Percentiles rank a stretch among this genome's conserved stretches.
These are phyloP conservation scores for Nettapus auritus DNA, from an alignment of 2,113 vertebrate genomes.

Conservation along the genomic window DNA sequence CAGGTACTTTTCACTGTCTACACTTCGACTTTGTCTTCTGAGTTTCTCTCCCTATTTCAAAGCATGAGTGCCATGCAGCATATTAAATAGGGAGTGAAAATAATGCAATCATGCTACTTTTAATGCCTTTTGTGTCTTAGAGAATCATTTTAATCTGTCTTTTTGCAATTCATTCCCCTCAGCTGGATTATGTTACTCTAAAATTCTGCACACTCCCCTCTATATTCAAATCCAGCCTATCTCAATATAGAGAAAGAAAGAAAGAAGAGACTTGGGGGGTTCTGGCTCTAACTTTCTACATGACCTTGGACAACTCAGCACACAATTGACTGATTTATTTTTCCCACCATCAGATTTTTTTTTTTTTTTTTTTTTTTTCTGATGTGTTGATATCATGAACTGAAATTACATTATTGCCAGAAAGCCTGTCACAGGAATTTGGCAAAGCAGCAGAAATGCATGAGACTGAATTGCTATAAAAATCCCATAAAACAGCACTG, in stretches of 20 bases:
- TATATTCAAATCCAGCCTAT: neutral
- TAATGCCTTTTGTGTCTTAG: neutral
- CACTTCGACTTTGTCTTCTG: neutral
- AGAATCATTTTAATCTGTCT: neutral
- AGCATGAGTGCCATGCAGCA: neutral
- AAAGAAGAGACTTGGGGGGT: neutral
- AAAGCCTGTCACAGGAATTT: neutral
- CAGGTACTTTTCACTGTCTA: neutral
- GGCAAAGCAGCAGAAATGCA: neutral
- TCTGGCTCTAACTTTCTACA: neutral
- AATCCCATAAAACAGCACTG: neutral
- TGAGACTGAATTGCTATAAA: neutral
- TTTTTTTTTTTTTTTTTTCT: slow-evolving; percentile 8
- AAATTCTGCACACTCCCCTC: neutral
- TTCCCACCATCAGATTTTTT: neutral
- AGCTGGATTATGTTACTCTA: neutral
- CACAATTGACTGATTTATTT: neutral
- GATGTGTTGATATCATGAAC: neutral
- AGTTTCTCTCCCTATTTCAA: neutral
- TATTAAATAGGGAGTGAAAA: neutral
- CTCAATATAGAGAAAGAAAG: neutral
- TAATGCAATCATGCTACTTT: neutral
- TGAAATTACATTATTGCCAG: neutral
- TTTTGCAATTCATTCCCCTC: neutral
- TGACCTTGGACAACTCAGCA: neutral